Evolutionary conservation across 1,140 invertebrate species (phyloP), one percentile per base, ranked within the genome.

Genomic region (Drosophila rhopaloa): DNA sequence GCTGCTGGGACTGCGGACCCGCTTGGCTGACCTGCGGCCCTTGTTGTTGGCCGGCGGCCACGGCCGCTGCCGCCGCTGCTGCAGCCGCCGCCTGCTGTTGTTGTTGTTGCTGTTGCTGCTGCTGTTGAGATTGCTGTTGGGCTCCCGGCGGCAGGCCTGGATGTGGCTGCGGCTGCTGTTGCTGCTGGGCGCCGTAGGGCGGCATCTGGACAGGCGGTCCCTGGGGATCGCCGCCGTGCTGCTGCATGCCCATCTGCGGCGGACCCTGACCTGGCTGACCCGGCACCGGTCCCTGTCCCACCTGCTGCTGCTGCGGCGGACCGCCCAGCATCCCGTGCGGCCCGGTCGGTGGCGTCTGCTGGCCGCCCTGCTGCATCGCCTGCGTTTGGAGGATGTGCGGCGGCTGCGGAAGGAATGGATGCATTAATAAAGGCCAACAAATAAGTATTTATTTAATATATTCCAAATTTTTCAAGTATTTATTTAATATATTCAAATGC

Each of bases 271-370:
- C 61, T 35, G 65, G 51, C 46, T 78, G 75, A 5, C 61, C 76
- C 10, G 38, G 57, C 19, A 53, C 57, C 0, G 65, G 65, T 91
- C 44, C 51, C 54, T 79, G 84, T 6, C 77, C 76, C 27, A 76
- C 76, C 29, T 79, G 83, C 43, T 75, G 80, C 1, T 81, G 67
- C 7, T 85, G 79, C 16, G 81, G 82, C 9, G 83, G 82, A 7
- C 75, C 76, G 0, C 93, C 92, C 80, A 94, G 93, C 92, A 93
- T 93, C n/a, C 84, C 89, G 80, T 94, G 93, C 27, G 93, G 93
- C 11, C 73, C 73, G 4, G 61, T 59, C 16, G 92, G 93, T 40
- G 92, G 92, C 51, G 93, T 94, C 13, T 92, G 91, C 56, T 93
- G 91, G n/a, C 72, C 72, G 19, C 84, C 70, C 43, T 89, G 88